These are phyloP conservation scores for Sibirionetta formosa DNA, from an alignment of 2,797 vertebrate species.

Conservation along the genomic window DNA sequence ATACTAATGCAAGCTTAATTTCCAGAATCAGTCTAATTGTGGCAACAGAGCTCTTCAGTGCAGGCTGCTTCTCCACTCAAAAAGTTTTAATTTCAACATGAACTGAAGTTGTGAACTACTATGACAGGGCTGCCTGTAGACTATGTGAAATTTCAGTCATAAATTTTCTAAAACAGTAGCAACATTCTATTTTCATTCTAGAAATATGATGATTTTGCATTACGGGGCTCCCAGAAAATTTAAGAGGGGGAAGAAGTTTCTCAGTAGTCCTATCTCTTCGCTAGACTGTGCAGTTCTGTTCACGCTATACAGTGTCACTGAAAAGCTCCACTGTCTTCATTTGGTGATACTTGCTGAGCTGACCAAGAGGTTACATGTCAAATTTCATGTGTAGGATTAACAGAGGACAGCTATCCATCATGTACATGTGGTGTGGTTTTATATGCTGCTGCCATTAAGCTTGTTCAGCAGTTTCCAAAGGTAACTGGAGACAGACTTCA, in stretches of 20 bases:
- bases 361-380: neutral
- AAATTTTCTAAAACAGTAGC: neutral
- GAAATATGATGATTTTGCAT: neutral
- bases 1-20: neutral
- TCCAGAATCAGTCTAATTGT: neutral
- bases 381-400: neutral
- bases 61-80: neutral
- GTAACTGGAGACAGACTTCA: neutral
- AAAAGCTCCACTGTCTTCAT: neutral
- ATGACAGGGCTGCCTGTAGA: neutral
- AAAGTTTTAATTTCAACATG: neutral
- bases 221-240: neutral
- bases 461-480: neutral
- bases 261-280: neutral
- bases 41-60: neutral
- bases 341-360: neutral
- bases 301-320: neutral
- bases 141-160: neutral
- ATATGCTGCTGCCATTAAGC: neutral
- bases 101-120: neutral
- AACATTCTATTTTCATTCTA: neutral
- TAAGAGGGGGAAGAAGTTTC: neutral
- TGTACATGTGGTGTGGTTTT: fast-evolving
- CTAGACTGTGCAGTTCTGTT: fast-evolving
- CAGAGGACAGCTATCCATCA: fast-evolving